Conservation (phyloP, 2,888 invertebrate species). For the Eurytoma adleriae region DNA sequence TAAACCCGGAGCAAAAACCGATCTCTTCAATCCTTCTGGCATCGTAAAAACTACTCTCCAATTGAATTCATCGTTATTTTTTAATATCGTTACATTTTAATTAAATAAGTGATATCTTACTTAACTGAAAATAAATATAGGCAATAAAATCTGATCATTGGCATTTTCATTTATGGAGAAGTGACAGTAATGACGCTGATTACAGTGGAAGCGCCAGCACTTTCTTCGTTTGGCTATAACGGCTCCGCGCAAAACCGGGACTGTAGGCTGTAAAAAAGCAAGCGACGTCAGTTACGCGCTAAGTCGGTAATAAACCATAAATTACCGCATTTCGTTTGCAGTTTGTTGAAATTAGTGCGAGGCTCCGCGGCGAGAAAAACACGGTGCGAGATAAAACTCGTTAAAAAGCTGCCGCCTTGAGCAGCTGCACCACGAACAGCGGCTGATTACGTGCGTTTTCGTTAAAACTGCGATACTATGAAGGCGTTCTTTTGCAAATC, state of each 20-base stretch:
- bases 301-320: constrained; percentile 52
- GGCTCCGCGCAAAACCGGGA: not conserved
- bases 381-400: not conserved
- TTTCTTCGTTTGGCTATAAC: not conserved
- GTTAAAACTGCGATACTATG: not conserved
- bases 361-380: constrained; percentile 4
- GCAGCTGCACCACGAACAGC: not conserved
- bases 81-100: too few relatives aligned
- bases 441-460: constrained; percentile 9
- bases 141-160: too few relatives aligned
- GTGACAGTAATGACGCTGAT: not conserved
- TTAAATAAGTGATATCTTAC: too few relatives aligned
- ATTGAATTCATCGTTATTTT: too few relatives aligned
- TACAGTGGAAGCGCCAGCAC: not conserved
- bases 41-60: too few relatives aligned
- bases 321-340: constrained; percentile 54
- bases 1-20: too few relatives aligned
- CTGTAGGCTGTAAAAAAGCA: constrained; percentile 40
- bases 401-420: not conserved
- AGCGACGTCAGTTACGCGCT: constrained; percentile 34
- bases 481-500: not conserved
- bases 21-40: too few relatives aligned
- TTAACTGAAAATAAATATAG: too few relatives aligned
- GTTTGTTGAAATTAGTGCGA: constrained; percentile 50
- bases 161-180: too few relatives aligned